Evolutionary conservation across 1,140 invertebrate genomes (phyloP).

Genomic region (Drosophila sp.): DNA sequence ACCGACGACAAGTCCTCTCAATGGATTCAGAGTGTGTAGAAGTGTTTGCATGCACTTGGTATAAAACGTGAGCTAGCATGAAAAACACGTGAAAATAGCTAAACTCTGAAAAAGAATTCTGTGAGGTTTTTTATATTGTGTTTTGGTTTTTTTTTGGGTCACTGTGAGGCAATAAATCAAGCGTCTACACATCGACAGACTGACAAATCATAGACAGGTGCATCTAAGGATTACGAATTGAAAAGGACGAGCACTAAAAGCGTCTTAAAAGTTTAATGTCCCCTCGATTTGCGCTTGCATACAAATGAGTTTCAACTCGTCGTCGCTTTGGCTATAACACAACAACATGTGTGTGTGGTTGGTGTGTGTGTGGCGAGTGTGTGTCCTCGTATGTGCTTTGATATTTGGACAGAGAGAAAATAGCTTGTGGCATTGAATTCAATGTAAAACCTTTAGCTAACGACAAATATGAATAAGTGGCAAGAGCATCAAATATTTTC

Average conservation of each 20-base stretch:
- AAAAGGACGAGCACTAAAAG: slow-evolving; percentile 72
- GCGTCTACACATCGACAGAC: slow-evolving; percentile 50
- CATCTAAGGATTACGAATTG: slow-evolving; percentile 58
- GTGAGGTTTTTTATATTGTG: not conserved
- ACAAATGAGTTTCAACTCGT: slow-evolving; percentile 65
- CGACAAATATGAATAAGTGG: not conserved
- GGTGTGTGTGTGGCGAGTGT: not conserved
- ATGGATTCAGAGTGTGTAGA: not conserved
- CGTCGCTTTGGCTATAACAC: slow-evolving; percentile 3
- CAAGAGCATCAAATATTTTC: not conserved
- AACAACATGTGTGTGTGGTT: slow-evolving; percentile 5
- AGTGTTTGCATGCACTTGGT: not conserved
- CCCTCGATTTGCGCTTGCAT: slow-evolving; percentile 63
- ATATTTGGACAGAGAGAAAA: slow-evolving; percentile 27
- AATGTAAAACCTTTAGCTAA: not conserved
- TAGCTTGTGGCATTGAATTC: slow-evolving; percentile 26
- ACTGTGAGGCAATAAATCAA: slow-evolving; percentile 54
- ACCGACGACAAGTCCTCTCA: not conserved
- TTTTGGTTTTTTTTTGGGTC: slow-evolving; percentile 13
- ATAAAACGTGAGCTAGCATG: not conserved
- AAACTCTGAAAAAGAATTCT: not conserved
- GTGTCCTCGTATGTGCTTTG: not conserved
- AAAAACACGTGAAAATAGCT: not conserved
- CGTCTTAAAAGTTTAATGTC: slow-evolving; percentile 77
- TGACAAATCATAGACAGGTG: slow-evolving; percentile 63